These are phyloP conservation scores for Drosophila sulfurigaster DNA, from an alignment of 1,140 invertebrate species.

Conservation along the genomic window DNA sequence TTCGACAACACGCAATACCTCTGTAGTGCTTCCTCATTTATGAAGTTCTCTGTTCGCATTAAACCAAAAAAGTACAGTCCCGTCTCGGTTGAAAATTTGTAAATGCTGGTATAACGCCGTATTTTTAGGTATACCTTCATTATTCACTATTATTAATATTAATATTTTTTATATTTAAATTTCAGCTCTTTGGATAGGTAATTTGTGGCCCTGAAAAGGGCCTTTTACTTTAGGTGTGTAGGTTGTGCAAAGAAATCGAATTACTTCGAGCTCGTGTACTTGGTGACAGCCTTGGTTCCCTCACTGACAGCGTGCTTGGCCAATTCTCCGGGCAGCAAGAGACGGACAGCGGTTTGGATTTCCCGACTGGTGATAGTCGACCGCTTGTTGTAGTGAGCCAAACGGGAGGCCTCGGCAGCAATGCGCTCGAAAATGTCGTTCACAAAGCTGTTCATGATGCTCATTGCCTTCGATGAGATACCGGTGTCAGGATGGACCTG, in stretches of 20 bases:
- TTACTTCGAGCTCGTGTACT: constrained; percentile 84
- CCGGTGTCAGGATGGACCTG: constrained; percentile 90
- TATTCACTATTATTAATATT: too few relatives aligned
- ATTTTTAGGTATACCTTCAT: too few relatives aligned
- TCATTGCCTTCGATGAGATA: constrained; percentile 88
- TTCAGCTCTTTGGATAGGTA: constrained; percentile 14
- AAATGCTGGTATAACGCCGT: too few relatives aligned
- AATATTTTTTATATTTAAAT: constrained; percentile 21
- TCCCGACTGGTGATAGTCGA: constrained; percentile 87
- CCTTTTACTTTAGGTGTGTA: too few relatives aligned
- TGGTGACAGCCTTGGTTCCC: constrained; percentile 87
- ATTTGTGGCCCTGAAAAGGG: constrained; percentile 59
- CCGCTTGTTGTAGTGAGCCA: constrained; percentile 90
- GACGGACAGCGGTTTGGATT: constrained; percentile 86
- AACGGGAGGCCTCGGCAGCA: constrained; percentile 89
- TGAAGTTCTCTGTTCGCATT: too few relatives aligned
- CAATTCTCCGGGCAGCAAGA: constrained; percentile 87
- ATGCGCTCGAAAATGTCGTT: constrained; percentile 90
- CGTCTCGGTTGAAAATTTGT: too few relatives aligned
- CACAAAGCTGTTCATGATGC: constrained; percentile 88
- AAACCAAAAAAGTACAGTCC: too few relatives aligned
- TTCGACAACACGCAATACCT: too few relatives aligned
- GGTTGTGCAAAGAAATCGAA: background rate
- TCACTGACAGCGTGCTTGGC: constrained; percentile 88
- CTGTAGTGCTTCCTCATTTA: too few relatives aligned